Evolutionary conservation across 2,797 vertebrate genomes (phyloP).

Genomic region (Limosa lapponica): DNA sequence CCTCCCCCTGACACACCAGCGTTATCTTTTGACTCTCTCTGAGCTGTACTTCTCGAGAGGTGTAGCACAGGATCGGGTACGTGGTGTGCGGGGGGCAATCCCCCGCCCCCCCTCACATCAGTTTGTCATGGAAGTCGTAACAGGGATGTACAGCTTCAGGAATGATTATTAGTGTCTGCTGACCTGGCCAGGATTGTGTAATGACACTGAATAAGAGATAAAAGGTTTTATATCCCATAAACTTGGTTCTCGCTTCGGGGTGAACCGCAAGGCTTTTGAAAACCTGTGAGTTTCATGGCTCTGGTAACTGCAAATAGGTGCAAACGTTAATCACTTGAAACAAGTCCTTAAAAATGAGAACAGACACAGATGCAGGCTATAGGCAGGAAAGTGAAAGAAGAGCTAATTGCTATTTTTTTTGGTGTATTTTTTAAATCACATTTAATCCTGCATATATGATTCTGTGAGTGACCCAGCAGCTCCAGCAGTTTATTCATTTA

Average conservation of each 20-base stretch:
- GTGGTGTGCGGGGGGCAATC: not conserved
- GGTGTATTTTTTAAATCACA: not conserved
- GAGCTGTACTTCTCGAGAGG: not conserved
- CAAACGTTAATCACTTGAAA: not conserved
- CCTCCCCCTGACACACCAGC: not conserved
- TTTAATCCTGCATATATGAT: conserved; percentile 26
- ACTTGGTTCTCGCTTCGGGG: not conserved
- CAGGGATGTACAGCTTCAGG: not conserved
- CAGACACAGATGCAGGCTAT: not conserved
- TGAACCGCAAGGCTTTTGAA: not conserved
- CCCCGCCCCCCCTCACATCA: not conserved
- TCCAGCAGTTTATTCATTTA: conserved; percentile 66
- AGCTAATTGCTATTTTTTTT: not conserved
- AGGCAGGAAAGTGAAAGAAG: not conserved
- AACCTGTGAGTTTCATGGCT: not conserved
- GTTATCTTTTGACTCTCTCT: not conserved
- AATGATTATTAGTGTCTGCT: not conserved
- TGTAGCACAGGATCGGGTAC: rapidly evolving
- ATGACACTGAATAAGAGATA: not conserved
- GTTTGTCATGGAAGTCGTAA: not conserved
- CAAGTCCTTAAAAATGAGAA: conserved; percentile 9
- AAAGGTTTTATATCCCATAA: conserved; percentile 32
- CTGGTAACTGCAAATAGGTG: conserved; percentile 1
- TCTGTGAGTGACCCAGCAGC: conserved; percentile 30
- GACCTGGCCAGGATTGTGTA: conserved; percentile 16